Evolutionary conservation across 2,797 vertebrate species (phyloP), one percentile per base, ranked within the genome.

Genomic region (Apodemus agrarius): DNA sequence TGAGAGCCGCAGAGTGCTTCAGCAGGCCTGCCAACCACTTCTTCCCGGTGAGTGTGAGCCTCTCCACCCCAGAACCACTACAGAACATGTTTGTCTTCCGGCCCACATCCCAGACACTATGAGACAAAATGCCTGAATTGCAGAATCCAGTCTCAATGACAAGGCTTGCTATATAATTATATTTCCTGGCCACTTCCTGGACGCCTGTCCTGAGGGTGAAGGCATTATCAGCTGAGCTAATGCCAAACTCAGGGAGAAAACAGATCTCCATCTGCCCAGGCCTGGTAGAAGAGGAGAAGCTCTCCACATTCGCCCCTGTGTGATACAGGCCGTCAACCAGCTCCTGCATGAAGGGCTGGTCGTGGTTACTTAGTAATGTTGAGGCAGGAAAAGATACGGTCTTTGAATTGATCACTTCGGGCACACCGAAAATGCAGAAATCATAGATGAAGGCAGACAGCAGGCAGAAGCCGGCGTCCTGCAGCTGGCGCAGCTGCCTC

Each of bases 201-300:
- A 99, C 99, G 94, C 99, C 99, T 0, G 99, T 99, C 97, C 99
- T 99, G 96, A 99, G 99, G 0, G 99, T 99, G 95, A 99, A 99
- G 72, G 99, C 99, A 17, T 98, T 99, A 96, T 99, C 99, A 0
- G 99, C 99, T 3, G 99, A 98, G 3, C 98, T 98, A 5, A 99
- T 99, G 89, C 99, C 99, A 97, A 99, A 99, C 0, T 98, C 99
- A 0, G 99, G 99, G 96, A 99, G 98, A 96, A 99, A 99, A 94
- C 98, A 99, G 91, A 99, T 99, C 98, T 99, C 99, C 99, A 99
- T 99, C 97, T 99, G 99, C 34, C 99, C 99, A 0, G 99, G 99
- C 29, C 99, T 99, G 12, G 98, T 99, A 0, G 99, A 99, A 14
- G 99, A 99, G 17, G 99, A 99, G 57, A 99, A 99, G 97, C 99